These are phyloP conservation scores for Heliothis subflexa DNA, from an alignment of 1,140 invertebrate species.

Conservation along the genomic window DNA sequence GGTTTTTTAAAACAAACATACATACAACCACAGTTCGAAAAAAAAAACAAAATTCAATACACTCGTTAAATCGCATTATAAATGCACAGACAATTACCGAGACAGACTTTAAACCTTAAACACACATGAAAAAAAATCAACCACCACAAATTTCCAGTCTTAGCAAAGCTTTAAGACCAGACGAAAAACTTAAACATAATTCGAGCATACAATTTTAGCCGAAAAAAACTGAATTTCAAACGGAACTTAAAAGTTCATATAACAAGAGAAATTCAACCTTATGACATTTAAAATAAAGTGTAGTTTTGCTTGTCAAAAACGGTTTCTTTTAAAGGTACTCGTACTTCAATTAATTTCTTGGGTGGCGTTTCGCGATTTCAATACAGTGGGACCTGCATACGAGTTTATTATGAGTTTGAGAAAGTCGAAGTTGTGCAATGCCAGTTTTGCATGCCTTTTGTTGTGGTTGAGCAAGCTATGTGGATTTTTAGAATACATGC, in stretches of 20 bases:
- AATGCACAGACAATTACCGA: not conserved
- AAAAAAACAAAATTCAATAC: too few relatives aligned
- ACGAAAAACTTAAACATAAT: conserved; percentile 39
- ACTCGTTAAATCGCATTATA: not conserved
- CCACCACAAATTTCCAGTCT: conserved; percentile 2
- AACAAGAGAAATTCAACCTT: not conserved
- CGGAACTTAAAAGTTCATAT: conserved; percentile 11
- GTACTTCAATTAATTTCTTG: conserved; percentile 50
- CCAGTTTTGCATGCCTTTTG: not conserved
- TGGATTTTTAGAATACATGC: too few relatives aligned
- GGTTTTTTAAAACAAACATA: too few relatives aligned
- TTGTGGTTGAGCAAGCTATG: too few relatives aligned
- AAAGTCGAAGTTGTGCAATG: conserved; percentile 10
- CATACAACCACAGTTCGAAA: too few relatives aligned
- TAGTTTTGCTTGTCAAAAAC: not conserved
- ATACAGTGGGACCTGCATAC: conserved; percentile 35
- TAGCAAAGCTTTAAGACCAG: conserved; percentile 27
- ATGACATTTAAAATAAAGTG: not conserved
- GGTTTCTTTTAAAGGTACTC: conserved; percentile 39
- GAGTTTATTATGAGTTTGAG: conserved; percentile 32
- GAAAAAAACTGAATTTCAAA: conserved; percentile 29
- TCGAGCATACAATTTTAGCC: conserved; percentile 34
- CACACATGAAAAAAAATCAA: not conserved
- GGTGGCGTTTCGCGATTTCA: conserved; percentile 34
- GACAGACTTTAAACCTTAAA: not conserved